These are phyloP conservation scores for Coleophora deauratella DNA, from an alignment of 2,888 invertebrate genomes.

Conservation along the genomic window DNA sequence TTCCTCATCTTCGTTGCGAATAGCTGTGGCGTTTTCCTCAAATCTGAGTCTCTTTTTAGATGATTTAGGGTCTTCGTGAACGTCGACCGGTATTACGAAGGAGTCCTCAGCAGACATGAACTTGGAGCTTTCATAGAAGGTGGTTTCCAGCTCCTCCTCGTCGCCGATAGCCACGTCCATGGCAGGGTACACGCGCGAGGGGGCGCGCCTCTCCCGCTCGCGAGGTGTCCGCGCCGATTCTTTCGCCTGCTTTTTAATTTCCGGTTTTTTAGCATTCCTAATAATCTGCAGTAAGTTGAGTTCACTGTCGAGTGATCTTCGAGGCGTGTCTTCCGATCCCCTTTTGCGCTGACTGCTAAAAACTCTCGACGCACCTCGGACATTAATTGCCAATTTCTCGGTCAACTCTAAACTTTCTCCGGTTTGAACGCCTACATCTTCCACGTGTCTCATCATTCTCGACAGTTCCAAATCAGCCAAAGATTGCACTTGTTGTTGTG, in stretches of 20 bases:
- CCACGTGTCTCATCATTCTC: conserved; percentile 23
- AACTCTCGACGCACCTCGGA: no score
- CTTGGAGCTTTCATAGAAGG: conserved; percentile 23
- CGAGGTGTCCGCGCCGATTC: no score
- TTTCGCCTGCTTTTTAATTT: not conserved
- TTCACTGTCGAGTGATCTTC: no score
- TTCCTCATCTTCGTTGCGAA: conserved; percentile 15
- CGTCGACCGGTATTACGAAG: conserved; percentile 1
- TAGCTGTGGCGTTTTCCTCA: conserved; percentile 33
- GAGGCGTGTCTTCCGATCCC: no score
- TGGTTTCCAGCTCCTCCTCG: conserved; percentile 34
- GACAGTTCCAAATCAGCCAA: conserved; percentile 43
- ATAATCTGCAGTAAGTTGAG: no score
- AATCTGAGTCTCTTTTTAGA: conserved; percentile 40
- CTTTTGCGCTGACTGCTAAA: no score
- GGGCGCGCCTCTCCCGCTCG: no score
- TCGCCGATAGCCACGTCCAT: conserved; percentile 8
- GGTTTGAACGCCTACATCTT: conserved; percentile 45
- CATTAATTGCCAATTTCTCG: no score
- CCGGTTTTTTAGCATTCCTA: no score
- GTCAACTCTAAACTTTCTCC: conserved; percentile 41
- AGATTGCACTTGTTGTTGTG: conserved; percentile 21
- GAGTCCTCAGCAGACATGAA: no score
- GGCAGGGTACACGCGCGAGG: no score
- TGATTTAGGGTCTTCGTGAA: conserved; percentile 12